These are phyloP conservation scores for Philotrypesis tridentata DNA, from an alignment of 1,140 invertebrate genomes.

Conservation along the genomic window DNA sequence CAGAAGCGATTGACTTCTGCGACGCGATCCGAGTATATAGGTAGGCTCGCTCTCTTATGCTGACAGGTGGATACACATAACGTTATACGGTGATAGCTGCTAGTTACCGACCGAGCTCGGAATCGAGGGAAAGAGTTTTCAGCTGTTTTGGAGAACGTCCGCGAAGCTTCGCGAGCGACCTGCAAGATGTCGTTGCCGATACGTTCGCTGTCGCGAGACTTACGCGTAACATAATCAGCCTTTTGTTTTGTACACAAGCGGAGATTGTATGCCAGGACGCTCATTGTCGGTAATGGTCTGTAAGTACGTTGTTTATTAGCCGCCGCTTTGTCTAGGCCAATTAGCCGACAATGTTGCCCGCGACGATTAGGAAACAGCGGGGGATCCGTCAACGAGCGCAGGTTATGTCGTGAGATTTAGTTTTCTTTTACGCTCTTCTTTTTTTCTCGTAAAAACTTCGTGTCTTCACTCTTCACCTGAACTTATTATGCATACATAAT, in stretches of 20 bases:
- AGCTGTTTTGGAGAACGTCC: too few relatives aligned
- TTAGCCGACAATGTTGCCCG: background rate
- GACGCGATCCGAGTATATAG: background rate
- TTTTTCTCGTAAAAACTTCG: too few relatives aligned
- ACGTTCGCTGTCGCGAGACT: background rate
- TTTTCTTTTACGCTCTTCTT: too few relatives aligned
- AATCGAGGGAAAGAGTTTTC: too few relatives aligned
- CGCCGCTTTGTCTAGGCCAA: background rate
- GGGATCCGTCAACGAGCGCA: background rate
- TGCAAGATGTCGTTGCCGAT: background rate
- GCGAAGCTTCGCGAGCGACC: too few relatives aligned
- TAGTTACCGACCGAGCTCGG: background rate
- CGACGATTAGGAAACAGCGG: background rate
- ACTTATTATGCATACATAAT: too few relatives aligned
- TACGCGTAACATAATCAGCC: too few relatives aligned
- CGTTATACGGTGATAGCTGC: too few relatives aligned
- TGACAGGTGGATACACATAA: background rate
- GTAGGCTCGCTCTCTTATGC: background rate
- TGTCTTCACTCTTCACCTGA: too few relatives aligned
- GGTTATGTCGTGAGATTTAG: too few relatives aligned
- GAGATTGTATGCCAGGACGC: background rate
- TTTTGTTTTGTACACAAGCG: too few relatives aligned
- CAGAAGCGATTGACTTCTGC: background rate
- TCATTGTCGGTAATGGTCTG: conserved; percentile 4
- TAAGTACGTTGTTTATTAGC: conserved; percentile 11